Percentiles rank a stretch among this genome's conserved stretches.
phyloP scores from a whole-genome alignment of 2,888 invertebrate genomes.

The Plagiodera versicolora region DNA sequence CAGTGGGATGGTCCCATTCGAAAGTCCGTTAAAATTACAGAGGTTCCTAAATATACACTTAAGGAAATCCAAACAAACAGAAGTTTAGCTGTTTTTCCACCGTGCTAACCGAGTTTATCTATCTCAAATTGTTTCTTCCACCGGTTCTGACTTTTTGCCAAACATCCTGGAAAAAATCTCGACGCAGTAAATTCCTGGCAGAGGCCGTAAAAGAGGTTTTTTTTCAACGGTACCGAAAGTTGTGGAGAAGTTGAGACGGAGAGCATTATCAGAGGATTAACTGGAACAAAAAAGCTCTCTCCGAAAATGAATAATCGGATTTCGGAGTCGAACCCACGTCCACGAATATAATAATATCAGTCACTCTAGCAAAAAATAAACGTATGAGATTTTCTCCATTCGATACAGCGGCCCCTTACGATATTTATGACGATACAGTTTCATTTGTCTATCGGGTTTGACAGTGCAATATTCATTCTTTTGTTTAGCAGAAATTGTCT shows the following conservation, averaged over 20 bases:
- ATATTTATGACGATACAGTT: neutral
- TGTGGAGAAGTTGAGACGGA: neutral
- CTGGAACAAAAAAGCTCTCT: neutral
- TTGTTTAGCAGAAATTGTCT: too few relatives aligned
- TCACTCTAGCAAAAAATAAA: neutral
- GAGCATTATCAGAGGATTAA: too few relatives aligned
- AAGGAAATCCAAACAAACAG: slow-evolving; percentile 16
- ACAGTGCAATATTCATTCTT: neutral
- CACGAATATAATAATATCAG: too few relatives aligned
- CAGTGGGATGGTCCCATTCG: neutral
- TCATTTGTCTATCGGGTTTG: neutral
- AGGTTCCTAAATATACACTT: neutral
- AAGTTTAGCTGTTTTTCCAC: slow-evolving; percentile 14
- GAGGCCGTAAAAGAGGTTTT: neutral
- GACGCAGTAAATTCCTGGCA: slow-evolving; percentile 9
- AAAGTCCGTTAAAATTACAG: neutral
- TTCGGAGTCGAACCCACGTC: neutral
- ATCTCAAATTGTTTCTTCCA: slow-evolving; percentile 19
- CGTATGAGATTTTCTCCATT: neutral
- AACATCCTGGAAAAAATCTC: slow-evolving; percentile 6
- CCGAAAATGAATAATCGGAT: neutral
- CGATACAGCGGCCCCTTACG: neutral
- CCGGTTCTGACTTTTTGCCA: neutral
- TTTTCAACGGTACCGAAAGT: neutral
- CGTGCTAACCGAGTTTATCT: slow-evolving; percentile 23